Percentiles rank a stretch among this genome's conserved stretches.
phyloP scores from a whole-genome alignment of 2,888 invertebrate species.

The Cephus pygmeus region DNA sequence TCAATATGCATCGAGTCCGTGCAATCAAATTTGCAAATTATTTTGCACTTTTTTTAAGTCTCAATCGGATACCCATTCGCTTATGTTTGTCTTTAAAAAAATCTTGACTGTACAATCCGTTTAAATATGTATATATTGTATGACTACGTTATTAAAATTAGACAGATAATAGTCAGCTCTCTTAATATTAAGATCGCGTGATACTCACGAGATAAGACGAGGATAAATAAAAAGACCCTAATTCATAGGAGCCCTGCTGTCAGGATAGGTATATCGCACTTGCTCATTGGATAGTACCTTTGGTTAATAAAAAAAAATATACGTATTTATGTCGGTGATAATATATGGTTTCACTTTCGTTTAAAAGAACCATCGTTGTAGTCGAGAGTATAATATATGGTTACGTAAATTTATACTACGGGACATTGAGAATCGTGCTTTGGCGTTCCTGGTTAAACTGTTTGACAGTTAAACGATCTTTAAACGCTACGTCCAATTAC shows the following conservation, averaged over 20 bases:
- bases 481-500: neutral
- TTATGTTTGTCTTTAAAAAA: neutral
- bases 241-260: neutral
- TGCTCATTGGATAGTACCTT: neutral
- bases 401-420: neutral
- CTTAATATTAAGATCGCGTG: neutral
- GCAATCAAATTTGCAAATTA: neutral
- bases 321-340: neutral
- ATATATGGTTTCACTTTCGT: neutral
- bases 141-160: neutral
- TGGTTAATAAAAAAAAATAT: neutral
- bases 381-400: neutral
- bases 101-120: neutral
- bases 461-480: neutral
- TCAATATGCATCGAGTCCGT: neutral
- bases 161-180: neutral
- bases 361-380: neutral
- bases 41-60: too few species aligned
- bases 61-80: too few species aligned
- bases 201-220: neutral
- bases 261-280: neutral
- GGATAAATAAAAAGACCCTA: neutral
- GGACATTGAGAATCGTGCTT: neutral
- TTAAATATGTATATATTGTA: neutral
- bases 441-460: neutral